Evolutionary conservation across 2,888 invertebrate species (phyloP).

Genomic region (Lingula anatina): DNA sequence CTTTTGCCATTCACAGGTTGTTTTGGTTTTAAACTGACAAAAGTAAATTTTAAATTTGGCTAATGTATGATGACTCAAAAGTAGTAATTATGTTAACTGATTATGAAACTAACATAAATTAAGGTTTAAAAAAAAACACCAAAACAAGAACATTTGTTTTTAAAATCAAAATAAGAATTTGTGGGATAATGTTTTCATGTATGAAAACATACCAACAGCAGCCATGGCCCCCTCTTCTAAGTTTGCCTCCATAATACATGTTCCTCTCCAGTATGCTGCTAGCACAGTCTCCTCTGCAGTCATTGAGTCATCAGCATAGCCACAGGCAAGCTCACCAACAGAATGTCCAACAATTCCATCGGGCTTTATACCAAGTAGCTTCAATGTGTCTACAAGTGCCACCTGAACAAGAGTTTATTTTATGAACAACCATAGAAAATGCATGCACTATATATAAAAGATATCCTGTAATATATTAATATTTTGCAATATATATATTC

Average conservation of each 20-base stretch:
- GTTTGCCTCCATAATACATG: conserved; percentile 44
- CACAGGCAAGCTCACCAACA: conserved; percentile 89
- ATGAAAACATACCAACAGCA: conserved; percentile 48
- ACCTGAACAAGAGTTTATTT: conserved; percentile 58
- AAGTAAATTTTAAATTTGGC: no score
- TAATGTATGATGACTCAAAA: no score
- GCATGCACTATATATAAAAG: no score
- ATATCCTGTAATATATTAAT: no score
- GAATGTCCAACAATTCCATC: conserved; percentile 97
- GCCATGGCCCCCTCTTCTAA: conserved; percentile 50
- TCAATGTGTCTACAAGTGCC: conserved; percentile 84
- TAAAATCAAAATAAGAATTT: no score
- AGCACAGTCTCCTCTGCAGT: conserved; percentile 90
- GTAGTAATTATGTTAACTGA: no score
- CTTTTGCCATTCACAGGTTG: no score
- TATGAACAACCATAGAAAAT: background rate
- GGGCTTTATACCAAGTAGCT: conserved; percentile 69
- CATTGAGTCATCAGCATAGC: conserved; percentile 93
- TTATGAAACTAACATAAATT: background rate
- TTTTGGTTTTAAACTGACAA: no score
- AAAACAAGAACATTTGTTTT: no score
- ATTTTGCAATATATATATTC: no score
- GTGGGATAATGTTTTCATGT: no score
- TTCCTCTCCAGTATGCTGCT: conserved; percentile 81
- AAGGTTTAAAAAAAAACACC: no score